Percentiles rank a stretch among this genome's conserved stretches.
Conservation (phyloP, 2,888 invertebrate species). For the Erebia ligea region DNA sequence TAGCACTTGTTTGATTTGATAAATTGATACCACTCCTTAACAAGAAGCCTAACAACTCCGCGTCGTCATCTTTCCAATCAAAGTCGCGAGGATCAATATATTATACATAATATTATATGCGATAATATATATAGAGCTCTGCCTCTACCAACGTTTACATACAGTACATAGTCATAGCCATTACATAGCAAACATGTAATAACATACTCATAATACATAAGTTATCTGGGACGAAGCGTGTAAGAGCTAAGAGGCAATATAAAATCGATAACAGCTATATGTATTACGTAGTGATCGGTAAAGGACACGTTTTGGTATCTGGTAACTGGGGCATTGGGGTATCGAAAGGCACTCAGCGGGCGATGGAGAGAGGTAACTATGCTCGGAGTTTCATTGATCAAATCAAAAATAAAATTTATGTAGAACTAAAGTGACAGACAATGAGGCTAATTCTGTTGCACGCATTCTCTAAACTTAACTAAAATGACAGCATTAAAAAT, state of each 20-base stretch:
- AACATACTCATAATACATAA: conserved; percentile 2
- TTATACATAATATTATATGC: too few relatives aligned
- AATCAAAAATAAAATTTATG: not conserved
- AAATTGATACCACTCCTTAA: too few relatives aligned
- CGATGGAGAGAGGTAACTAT: not conserved
- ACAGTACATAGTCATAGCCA: not conserved
- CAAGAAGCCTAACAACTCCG: not conserved
- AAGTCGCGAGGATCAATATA: not conserved
- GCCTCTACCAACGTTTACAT: too few relatives aligned
- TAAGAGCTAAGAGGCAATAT: conserved; percentile 6
- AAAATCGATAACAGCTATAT: conserved; percentile 15
- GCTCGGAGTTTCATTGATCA: not conserved
- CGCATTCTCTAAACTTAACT: too few relatives aligned
- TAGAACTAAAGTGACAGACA: too few relatives aligned
- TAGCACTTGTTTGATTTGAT: too few relatives aligned
- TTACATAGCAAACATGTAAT: not conserved
- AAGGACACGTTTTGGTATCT: not conserved
- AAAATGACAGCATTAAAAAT: too few relatives aligned
- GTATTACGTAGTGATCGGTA: not conserved
- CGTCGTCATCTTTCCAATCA: not conserved
- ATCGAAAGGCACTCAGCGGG: not conserved
- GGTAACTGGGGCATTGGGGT: not conserved
- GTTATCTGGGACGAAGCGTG: conserved; percentile 11
- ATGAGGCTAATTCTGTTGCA: too few relatives aligned
- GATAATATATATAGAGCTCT: too few relatives aligned